Evolutionary conservation across 2,113 vertebrate species (phyloP).

Genomic region (Plotosus lineatus): DNA sequence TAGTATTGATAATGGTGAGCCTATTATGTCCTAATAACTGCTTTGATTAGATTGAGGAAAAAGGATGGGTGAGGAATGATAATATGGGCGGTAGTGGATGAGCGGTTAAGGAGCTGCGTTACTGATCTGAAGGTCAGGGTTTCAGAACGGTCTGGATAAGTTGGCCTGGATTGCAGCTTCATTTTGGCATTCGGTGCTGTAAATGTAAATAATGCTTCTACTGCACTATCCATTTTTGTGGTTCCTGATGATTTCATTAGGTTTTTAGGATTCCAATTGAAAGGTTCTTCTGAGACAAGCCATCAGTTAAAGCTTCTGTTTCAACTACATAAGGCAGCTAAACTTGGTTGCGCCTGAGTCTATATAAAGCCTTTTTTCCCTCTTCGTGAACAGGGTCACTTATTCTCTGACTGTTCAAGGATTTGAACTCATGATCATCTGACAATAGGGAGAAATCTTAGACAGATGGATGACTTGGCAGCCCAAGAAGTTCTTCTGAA

Average conservation of each 20-base stretch:
- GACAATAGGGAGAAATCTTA: slow-evolving; percentile 16
- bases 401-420: neutral
- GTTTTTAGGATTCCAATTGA: neutral
- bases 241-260: neutral
- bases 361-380: slow-evolving; percentile 11
- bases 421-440: neutral
- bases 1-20: neutral
- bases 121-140: too few relatives aligned
- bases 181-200: too few relatives aligned
- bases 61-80: neutral
- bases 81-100: too few relatives aligned
- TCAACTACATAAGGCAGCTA: neutral
- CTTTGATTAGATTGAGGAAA: neutral
- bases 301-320: neutral
- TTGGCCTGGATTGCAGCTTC: too few relatives aligned
- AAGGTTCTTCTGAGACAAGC: neutral
- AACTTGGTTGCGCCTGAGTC: neutral
- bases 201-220: too few relatives aligned
- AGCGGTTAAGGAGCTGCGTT: too few relatives aligned
- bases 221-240: neutral
- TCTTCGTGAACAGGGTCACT: neutral
- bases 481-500: neutral
- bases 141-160: too few relatives aligned
- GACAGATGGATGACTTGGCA: slow-evolving; percentile 16
- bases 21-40: neutral